Percentiles rank a stretch among this genome's conserved stretches.
Conservation (phyloP, 53 echinoderm and acorn worm genomes). For the Arbacia lixula region DNA sequence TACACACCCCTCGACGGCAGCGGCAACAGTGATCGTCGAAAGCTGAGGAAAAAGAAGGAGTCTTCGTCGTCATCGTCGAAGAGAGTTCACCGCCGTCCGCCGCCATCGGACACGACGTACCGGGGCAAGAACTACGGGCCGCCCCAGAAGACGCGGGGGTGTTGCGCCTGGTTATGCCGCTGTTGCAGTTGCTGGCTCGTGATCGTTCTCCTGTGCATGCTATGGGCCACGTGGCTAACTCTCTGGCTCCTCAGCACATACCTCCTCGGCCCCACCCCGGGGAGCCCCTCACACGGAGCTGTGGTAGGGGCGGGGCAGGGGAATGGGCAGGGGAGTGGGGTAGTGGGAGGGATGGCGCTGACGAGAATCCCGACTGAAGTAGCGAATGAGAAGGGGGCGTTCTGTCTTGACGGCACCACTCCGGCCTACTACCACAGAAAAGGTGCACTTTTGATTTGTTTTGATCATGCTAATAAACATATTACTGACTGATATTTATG, state of each 20-base stretch:
- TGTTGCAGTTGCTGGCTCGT: constrained; percentile 16
- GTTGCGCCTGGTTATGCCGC: constrained; percentile 17
- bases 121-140: constrained; percentile 16
- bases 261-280: constrained; percentile 7
- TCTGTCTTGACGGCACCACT: constrained; percentile 80
- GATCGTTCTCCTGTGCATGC: neutral
- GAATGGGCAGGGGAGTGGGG: neutral
- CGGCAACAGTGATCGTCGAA: constrained; percentile 18
- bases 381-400: constrained; percentile 68
- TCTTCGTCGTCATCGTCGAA: neutral
- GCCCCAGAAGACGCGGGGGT: neutral
- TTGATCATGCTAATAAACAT: too few relatives aligned
- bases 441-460: too few relatives aligned
- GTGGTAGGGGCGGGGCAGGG: neutral
- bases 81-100: neutral
- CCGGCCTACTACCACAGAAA: constrained; percentile 81
- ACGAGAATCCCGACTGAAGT: constrained; percentile 52
- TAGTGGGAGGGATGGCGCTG: neutral
- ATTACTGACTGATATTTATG: too few relatives aligned
- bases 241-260: constrained; percentile 35
- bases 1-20: constrained; percentile 45
- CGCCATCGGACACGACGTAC: constrained; percentile 25
- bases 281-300: neutral
- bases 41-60: constrained; percentile 2
- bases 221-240: constrained; percentile 42